Base-by-base conservation (phyloP, 2,888 invertebrate genomes). In the Agriopis leucophaearia region DNA sequence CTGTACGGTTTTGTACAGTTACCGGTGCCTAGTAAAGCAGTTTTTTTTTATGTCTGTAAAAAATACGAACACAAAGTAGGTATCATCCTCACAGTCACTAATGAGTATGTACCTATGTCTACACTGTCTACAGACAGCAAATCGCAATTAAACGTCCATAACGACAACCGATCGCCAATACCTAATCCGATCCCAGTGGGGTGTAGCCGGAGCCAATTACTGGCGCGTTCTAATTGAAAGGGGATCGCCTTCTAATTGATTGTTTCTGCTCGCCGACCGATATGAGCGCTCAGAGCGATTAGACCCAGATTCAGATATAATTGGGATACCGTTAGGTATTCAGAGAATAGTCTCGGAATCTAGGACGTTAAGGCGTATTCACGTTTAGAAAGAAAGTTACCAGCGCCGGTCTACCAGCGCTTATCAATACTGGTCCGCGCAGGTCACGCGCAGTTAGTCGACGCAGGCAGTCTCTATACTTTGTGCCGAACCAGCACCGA, bases 171-270 rank as follows among this genome's bases (percentile, higher is more conserved):
- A 64, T 69, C 55, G 60, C 47, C 68, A 56, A 60, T 56, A 64
- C 55, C 55, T 75, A 78, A 80, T 81, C 71, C 74, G 70, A 78
- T 78, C 74, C 78, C 80, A 74, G 81, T 81, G 74, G 81, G 82
- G 84, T 77, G 84, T 82, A 75, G 80, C 81, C 73, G 75, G 75
- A 87, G 85, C 85, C 90, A 90, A 90, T 90, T 89, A 90, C 85
- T 85, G 88, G 85, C 87, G 85, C 86, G 82, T 81, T 82, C 85
- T 90, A 91, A 91, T 92, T 92, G 91, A 92, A 92, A 88, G 89
- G 91, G 91, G 90, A 87, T 89, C 86, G 85, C 70, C 79, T 83
- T 86, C 89, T 91, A 91, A 92, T 91, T 91, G 92, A 91, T 91
- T 91, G 91, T 89, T 89, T 90, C 90, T 88, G 90, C 86, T 77